Evolutionary conservation across 2,888 invertebrate species (phyloP), one percentile per base, ranked within the genome.

Genomic region (Agrochola litura): DNA sequence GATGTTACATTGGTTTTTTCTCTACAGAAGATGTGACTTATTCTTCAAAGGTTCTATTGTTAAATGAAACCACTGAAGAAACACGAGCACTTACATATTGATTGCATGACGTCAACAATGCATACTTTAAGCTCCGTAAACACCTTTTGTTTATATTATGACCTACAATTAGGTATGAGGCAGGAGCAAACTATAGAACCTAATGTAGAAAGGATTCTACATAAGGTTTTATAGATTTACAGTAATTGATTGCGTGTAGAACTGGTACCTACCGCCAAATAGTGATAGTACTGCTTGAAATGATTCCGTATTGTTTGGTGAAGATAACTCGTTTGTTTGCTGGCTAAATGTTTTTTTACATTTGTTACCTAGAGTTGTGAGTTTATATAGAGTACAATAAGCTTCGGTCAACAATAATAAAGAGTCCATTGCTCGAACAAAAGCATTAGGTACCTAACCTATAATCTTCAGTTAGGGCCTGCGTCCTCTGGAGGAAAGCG

Each of bases 61-160:
- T 54, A 14, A 49, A 43, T n/a, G 30, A 9, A 71, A 37, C 46
- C 14, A 16, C 37, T 66, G 54, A 54, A 49, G 25, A 30, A 66
- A 68, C 81, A 84, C 70, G 67, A 68, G 60, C 81, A 54, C 52
- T 22, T n/a, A n/a, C 49, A 56, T 78, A 68, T 77, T 70, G 52
- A 58, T 79, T 46, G 54, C 25, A 71, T 82, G 75, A 72, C 74
- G 81, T 75, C 81, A 84, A 19, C 61, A 73, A 30, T 67, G 56
- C 25, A 54, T 41, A 56, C 30, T 56, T 60, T n/a, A 65, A 30
- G 30, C 46, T 61, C 16, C 37, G 19, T 65, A 19, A 58, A 67
- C 56, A 52, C 3, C 1, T n/a, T 30, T 75, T 79, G 64, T 81
- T 75, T 61, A 63, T 63, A 43, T 25, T 63, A 37, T 6, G 25